A percentile compares a stretch with the other conserved stretches of the same genome.
Conservation (phyloP, 1,140 invertebrate species). For the Sycophila sp. region DNA sequence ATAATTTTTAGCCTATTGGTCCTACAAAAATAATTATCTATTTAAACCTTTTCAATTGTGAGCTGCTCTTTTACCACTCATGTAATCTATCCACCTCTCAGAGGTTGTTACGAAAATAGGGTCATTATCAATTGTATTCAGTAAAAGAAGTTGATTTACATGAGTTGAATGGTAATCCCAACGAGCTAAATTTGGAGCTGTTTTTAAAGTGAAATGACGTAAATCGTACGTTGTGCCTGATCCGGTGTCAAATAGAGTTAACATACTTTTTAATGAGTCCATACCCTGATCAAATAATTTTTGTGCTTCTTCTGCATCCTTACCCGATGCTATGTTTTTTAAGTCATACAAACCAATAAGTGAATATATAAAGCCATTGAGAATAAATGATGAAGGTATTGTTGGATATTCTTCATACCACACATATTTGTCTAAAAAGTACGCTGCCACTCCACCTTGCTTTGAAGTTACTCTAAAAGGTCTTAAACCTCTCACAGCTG, state of each 20-base stretch:
- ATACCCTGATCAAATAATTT: conserved; percentile 88
- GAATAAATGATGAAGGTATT: conserved; percentile 91
- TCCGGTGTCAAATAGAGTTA: conserved; percentile 95
- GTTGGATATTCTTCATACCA: conserved; percentile 99
- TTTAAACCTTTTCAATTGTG: conserved; percentile 77
- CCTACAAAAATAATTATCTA: conserved; percentile 25
- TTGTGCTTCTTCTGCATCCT: conserved; percentile 71
- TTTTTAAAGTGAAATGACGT: conserved; percentile 87
- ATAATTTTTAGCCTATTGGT: conserved; percentile 74
- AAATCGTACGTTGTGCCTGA: conserved; percentile 97
- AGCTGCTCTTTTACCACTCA: conserved; percentile 91
- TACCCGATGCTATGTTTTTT: conserved; percentile 74
- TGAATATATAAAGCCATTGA: conserved; percentile 99
- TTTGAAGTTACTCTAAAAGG: conserved; percentile 79
- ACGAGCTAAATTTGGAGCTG: conserved; percentile 89
- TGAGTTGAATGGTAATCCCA: conserved; percentile 99
- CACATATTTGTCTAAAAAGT: conserved; percentile 83
- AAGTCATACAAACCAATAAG: conserved; percentile 96
- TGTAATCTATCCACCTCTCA: conserved; percentile 94
- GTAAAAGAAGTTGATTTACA: conserved; percentile 92
- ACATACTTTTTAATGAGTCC: conserved; percentile 86
- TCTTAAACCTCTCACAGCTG: conserved; percentile 82
- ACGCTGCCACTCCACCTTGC: conserved; percentile 85
- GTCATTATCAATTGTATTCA: conserved; percentile 89
- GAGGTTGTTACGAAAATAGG: conserved; percentile 86